These are phyloP conservation scores for Rhinatrema bivittatum DNA, from an alignment of 2,797 vertebrate genomes.

Conservation along the genomic window DNA sequence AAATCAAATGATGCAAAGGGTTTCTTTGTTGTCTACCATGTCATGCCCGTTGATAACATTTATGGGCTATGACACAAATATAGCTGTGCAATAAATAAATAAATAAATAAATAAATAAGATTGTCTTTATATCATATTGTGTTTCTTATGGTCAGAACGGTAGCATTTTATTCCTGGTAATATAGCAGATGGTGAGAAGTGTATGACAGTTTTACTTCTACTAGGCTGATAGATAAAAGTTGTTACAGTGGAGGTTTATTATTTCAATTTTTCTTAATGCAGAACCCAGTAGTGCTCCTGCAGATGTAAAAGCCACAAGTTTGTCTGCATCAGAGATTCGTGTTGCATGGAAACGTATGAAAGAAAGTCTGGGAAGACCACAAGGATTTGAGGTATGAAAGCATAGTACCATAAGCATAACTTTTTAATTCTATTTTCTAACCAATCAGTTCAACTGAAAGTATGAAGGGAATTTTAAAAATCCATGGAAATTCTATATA, in stretches of 20 bases:
- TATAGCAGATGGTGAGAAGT: constrained; percentile 19
- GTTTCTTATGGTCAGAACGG: constrained; percentile 23
- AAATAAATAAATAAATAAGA: no score
- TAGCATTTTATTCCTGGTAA: constrained; percentile 12
- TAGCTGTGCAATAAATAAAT: constrained; percentile 18
- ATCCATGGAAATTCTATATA: constrained; percentile 9
- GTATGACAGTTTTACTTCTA: constrained; percentile 4
- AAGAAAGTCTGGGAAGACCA: constrained; percentile 83
- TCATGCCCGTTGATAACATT: not conserved
- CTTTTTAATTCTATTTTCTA: constrained; percentile 11
- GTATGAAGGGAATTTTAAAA: constrained; percentile 11
- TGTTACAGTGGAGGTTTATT: constrained; percentile 23
- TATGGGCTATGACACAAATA: constrained; percentile 8
- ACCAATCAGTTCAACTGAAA: constrained; percentile 16
- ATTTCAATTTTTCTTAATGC: constrained; percentile 44
- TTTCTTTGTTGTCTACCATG: constrained; percentile 3
- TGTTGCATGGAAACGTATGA: constrained; percentile 79
- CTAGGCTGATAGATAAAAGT: constrained; percentile 23
- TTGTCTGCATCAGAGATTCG: constrained; percentile 86
- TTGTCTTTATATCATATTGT: constrained; percentile 20
- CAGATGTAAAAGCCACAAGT: constrained; percentile 76
- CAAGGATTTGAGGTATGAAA: constrained; percentile 85
- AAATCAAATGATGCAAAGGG: no score
- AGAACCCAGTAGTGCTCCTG: constrained; percentile 88
- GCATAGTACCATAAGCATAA: constrained; percentile 26